Conservation (phyloP, 92 coral and sea anemone genomes). For the Porites cylindrica region DNA sequence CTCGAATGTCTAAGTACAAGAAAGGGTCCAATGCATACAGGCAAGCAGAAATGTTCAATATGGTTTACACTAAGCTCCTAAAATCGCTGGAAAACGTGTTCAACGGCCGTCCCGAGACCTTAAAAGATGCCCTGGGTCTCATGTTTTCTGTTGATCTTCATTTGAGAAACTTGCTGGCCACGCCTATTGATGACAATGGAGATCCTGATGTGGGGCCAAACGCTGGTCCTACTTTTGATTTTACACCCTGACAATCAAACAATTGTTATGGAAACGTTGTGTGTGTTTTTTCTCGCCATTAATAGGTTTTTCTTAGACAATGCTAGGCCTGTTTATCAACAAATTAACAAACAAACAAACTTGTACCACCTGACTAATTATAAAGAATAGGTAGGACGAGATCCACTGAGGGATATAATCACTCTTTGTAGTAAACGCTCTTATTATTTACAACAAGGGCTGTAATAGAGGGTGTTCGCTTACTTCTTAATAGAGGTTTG, state of each 20-base stretch:
- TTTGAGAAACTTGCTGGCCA: slow-evolving; percentile 46
- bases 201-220: slow-evolving; percentile 82
- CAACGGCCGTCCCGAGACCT: slow-evolving; percentile 67
- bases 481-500: no score
- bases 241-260: slow-evolving; percentile 26
- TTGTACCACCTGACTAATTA: no score
- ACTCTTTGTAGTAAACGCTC: no score
- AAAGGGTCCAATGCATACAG: slow-evolving; percentile 30
- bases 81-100: slow-evolving; percentile 72
- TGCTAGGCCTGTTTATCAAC: no score
- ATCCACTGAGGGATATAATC: no score
- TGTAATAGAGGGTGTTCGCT: no score
- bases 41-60: slow-evolving; percentile 66
- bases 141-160: slow-evolving; percentile 57
- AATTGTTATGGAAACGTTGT: not conserved
- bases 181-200: slow-evolving; percentile 65
- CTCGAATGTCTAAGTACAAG: slow-evolving; percentile 59
- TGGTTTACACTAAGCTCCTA: slow-evolving; percentile 64
- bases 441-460: no score
- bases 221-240: slow-evolving; percentile 71
- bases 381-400: no score
- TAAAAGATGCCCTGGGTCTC: slow-evolving; percentile 56
- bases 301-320: not conserved
- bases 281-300: not conserved
- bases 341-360: no score